These are phyloP conservation scores for Eulemur rufifrons DNA, from an alignment of 2,113 vertebrate genomes.

Conservation along the genomic window DNA sequence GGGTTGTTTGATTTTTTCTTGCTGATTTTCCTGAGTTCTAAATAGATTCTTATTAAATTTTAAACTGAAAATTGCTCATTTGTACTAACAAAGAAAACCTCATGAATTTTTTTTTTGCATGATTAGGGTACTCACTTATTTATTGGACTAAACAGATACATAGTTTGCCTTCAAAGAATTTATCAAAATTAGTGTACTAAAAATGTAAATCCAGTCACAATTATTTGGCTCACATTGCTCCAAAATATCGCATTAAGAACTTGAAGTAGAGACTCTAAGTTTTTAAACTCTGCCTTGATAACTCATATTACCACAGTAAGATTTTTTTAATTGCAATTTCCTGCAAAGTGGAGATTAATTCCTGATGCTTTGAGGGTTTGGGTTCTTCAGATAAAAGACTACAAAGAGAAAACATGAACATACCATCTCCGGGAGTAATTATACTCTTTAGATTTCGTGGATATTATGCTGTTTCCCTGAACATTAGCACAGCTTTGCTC, in stretches of 20 bases:
- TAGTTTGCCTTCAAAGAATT: neutral
- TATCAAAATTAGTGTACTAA: neutral
- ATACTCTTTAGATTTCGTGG: neutral
- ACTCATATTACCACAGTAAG: conserved; percentile 7
- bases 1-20: too few relatives aligned
- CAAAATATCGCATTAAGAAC: neutral
- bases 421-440: conserved; percentile 13
- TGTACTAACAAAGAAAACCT: neutral
- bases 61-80: neutral
- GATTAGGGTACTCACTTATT: neutral
- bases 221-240: neutral
- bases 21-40: too few relatives aligned
- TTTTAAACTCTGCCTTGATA: conserved; percentile 34
- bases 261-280: neutral
- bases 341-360: conserved; percentile 54
- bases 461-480: conserved; percentile 2
- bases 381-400: conserved; percentile 59
- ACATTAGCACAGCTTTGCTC: neutral
- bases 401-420: neutral
- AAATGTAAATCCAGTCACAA: neutral
- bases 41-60: neutral
- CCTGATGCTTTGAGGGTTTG: conserved; percentile 44
- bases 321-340: conserved; percentile 40
- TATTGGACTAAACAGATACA: neutral
- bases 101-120: neutral